Base-by-base conservation (phyloP, 2,797 vertebrate genomes). In the Champsocephalus esox region DNA sequence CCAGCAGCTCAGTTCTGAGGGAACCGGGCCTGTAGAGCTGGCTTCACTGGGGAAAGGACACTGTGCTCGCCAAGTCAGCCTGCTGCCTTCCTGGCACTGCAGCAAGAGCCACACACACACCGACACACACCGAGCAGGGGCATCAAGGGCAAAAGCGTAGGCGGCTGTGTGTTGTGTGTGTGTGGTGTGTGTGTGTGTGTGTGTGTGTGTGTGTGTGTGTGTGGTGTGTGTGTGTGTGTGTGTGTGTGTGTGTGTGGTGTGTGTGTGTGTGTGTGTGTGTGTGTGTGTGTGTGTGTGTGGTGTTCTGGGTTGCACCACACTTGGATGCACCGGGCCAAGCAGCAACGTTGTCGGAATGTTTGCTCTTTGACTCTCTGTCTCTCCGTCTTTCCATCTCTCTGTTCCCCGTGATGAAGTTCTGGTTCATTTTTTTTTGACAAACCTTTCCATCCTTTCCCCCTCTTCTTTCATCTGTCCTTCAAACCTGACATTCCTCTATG, bases 331-430 rank as follows among this genome's bases (percentile, higher is more conserved):
- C 38, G 17, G 80, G 87, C 87, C 84, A 89, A 88, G 86, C 77
- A 80, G 83, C 77, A 88, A 88, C 86, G 89, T 86, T 70, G 82
- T 75, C 24, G 66, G 83, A 92, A 86, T 92, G 81, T 88, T 87
- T 89, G 28, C 63, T 84, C 73, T 87, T 77, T 71, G 72, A 75
- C 76, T 83, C 56, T 51, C 50, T 62, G 46, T 77, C 61, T 83
- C 69, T 68, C 73, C 55, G 60, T 90, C 88, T 90, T 81, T 87
- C 81, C 81, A 73, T 82, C 66, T 59, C 74, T 83, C 54, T 12
- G n/a, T 61, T 73, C 38, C 62, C 77, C 77, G 50, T 64, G 79
- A 77, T 83, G 72, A 68, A 76, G 14, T 68, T 81, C 59, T 60
- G 69, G 9, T 62, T 68, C 10, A 12, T 59, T 34, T 52, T 38